Evolutionary conservation across 2,797 vertebrate genomes (phyloP).

Genomic region (Artibeus lituratus): DNA sequence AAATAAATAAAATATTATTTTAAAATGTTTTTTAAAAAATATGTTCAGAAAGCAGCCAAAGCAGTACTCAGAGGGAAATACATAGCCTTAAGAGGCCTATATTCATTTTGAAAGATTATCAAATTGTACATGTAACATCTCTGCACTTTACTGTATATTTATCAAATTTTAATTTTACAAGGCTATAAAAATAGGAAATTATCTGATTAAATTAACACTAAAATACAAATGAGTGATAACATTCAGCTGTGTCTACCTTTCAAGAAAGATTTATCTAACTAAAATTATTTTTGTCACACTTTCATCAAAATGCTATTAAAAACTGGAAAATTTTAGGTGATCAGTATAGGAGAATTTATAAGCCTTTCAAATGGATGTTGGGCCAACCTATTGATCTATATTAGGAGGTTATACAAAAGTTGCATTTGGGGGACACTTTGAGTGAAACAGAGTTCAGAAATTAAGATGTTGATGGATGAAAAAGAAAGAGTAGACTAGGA

Average conservation of each 20-base stretch:
- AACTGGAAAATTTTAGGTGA: background rate
- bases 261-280: background rate
- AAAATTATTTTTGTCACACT: background rate
- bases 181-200: background rate
- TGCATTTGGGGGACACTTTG: background rate
- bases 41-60: background rate
- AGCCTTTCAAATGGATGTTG: background rate
- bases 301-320: background rate
- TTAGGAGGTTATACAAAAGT: background rate
- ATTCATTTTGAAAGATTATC: background rate
- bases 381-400: background rate
- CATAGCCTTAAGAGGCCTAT: background rate
- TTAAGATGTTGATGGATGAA: background rate
- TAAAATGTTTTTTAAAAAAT: no score
- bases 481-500: background rate
- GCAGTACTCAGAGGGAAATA: background rate
- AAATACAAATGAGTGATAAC: background rate
- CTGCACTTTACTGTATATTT: background rate
- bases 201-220: background rate
- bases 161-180: background rate
- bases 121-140: background rate
- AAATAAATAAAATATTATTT: no score
- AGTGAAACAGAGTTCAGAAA: constrained; percentile 11
- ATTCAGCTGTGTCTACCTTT: background rate
- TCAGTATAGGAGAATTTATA: background rate